These are phyloP conservation scores for Poeciliopsis prolifica DNA, from an alignment of 2,113 vertebrate genomes.

Conservation along the genomic window DNA sequence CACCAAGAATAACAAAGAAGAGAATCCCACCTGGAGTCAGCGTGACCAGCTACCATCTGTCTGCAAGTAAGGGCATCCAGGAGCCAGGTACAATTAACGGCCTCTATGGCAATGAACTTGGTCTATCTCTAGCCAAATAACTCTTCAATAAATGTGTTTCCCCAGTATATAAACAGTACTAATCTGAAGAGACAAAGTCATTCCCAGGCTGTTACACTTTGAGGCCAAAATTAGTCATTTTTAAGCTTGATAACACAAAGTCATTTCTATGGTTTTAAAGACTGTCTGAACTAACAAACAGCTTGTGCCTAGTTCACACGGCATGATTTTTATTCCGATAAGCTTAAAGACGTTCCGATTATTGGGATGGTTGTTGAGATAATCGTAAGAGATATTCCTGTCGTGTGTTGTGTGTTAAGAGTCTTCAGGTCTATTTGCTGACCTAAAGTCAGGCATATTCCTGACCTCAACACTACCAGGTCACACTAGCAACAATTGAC, in stretches of 20 bases:
- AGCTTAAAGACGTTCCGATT: too few species aligned
- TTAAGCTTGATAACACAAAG: background rate
- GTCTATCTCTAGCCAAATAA: background rate
- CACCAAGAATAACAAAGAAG: conserved; percentile 38
- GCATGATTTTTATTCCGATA: too few species aligned
- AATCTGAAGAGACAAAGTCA: background rate
- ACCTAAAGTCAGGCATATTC: too few species aligned
- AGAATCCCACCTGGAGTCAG: conserved; percentile 44
- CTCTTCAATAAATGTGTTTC: background rate
- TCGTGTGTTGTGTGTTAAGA: too few species aligned
- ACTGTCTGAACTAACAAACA: background rate
- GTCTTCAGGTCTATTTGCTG: too few species aligned
- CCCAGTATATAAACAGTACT: background rate
- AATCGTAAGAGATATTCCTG: too few species aligned
- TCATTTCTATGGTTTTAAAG: background rate
- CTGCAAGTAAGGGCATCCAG: background rate
- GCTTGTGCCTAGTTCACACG: background rate
- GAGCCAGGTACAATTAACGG: conserved; percentile 11
- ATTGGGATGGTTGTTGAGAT: too few species aligned
- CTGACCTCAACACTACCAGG: too few species aligned
- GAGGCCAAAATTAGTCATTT: background rate
- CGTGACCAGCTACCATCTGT: conserved; percentile 51
- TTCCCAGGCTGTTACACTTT: background rate
- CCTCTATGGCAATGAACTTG: conserved; percentile 22
- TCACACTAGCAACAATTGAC: too few species aligned